Percentiles rank a stretch among this genome's conserved stretches.
Evolutionary conservation across 2,797 vertebrate genomes (phyloP).

Genomic region (Lemur catta): DNA sequence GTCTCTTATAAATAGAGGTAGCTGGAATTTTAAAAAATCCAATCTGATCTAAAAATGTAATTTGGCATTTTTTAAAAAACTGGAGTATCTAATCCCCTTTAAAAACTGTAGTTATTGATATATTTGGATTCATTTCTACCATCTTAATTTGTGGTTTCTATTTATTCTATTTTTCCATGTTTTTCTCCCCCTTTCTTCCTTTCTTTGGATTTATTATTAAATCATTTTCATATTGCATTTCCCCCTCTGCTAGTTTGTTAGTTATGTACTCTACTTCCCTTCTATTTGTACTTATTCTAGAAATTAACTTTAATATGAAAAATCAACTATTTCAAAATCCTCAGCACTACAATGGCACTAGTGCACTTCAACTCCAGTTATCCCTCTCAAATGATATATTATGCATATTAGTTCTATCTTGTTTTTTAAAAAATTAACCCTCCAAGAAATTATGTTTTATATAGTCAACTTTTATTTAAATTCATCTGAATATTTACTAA

Average conservation of each 20-base stretch:
- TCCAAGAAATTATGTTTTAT: neutral
- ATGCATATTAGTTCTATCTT: neutral
- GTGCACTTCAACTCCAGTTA: neutral
- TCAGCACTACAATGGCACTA: neutral
- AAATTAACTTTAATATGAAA: conserved; percentile 11
- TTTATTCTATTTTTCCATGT: neutral
- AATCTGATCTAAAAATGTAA: neutral
- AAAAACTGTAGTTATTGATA: neutral
- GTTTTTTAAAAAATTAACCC: neutral
- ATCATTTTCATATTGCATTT: neutral
- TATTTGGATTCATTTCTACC: neutral
- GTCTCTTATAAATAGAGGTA: neutral
- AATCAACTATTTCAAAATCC: neutral
- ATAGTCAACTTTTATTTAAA: neutral
- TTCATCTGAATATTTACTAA: neutral
- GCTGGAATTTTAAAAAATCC: neutral
- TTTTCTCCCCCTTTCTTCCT: neutral
- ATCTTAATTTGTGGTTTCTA: neutral
- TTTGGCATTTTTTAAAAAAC: neutral
- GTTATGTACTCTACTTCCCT: neutral
- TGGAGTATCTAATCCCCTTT: neutral
- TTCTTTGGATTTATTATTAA: neutral
- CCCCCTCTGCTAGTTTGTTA: neutral
- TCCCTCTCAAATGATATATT: neutral
- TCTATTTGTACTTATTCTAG: neutral